Conservation (phyloP, 2,113 vertebrate species). For the Myotis davidii region DNA sequence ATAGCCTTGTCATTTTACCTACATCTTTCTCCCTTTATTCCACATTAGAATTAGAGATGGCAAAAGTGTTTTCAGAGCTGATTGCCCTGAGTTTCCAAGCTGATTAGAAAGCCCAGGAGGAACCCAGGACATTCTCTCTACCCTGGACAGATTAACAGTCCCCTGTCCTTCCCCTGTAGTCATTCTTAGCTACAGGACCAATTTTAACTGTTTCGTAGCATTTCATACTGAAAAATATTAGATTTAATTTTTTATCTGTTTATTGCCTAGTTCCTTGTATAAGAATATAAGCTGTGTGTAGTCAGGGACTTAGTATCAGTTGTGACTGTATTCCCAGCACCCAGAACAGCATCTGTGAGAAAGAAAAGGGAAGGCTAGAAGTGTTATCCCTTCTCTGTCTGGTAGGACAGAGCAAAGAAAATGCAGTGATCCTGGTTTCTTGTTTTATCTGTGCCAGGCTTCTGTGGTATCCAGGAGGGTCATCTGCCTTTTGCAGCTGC, state of each 20-base stretch:
- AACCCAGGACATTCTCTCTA: not conserved
- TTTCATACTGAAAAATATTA: not conserved
- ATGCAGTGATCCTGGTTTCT: no score
- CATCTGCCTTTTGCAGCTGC: not conserved
- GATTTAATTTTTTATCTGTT: not conserved
- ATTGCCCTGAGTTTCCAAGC: not conserved
- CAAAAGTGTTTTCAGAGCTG: slow-evolving; percentile 31
- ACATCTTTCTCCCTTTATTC: slow-evolving; percentile 57
- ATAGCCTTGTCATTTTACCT: slow-evolving; percentile 72
- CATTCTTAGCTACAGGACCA: not conserved
- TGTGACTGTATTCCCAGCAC: not conserved
- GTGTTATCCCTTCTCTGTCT: not conserved
- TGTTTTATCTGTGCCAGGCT: not conserved
- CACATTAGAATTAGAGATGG: slow-evolving; percentile 37
- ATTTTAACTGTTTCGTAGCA: not conserved
- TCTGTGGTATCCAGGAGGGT: not conserved
- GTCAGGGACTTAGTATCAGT: not conserved
- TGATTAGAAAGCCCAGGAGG: not conserved
- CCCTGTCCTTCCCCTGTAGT: not conserved
- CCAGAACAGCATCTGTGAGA: not conserved
- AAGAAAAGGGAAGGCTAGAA: not conserved
- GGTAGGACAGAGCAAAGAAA: not conserved
- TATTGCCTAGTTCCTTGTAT: not conserved
- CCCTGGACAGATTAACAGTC: not conserved
- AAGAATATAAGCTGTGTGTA: not conserved